Base-by-base conservation (phyloP, 2,797 vertebrate genomes). In the Malacoraja senta region DNA sequence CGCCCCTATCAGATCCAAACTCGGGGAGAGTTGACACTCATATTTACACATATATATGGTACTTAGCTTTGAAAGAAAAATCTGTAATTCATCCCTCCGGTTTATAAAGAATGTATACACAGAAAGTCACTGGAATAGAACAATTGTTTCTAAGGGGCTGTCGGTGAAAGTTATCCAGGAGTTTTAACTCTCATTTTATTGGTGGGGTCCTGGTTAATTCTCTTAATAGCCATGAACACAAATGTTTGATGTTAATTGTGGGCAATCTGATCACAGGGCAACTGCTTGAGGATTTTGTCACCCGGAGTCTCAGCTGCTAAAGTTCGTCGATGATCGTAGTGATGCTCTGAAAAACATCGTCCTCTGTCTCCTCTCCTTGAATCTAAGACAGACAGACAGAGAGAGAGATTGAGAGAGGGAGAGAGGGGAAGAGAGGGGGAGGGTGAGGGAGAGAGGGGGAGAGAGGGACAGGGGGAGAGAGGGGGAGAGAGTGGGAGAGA, bases 141-240 rank as follows among this genome's bases (percentile, higher is more conserved):
- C 84, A 88, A 65, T 88, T 19, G n/a, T 88, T 35, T 88, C 61
- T 68, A 88, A 88, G 35, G 61, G 84, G 84, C n/a, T 88, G 63
- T 88, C 12, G 84, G 84, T 68, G 84, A 68, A 88, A 68, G 61
- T 35, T 88, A 88, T 88, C n/a, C 63, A 88, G 61, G 63, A 68
- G 63, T 88, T 88, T 88, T 88, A 78, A 68, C 58, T 65, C 61
- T 32, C 84, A 65, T 88, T 88, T 88, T 88, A 88, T 68, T 88
- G 84, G 61, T 88, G 84, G 61, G 84, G n/a, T 88, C 63, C 63
- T 35, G 63, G 63, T 68, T 35, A 88, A 88, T 88, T 63, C n/a
- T 88, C n/a, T 17, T 35, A 21, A 63, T 63, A 35, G 84, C 15
- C 84, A 88, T 15, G 61, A 24, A 88, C 65, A 88, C 15, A 88